These are phyloP conservation scores for Sebastiscus tertius DNA, from an alignment of 2,797 vertebrate genomes.

Conservation along the genomic window DNA sequence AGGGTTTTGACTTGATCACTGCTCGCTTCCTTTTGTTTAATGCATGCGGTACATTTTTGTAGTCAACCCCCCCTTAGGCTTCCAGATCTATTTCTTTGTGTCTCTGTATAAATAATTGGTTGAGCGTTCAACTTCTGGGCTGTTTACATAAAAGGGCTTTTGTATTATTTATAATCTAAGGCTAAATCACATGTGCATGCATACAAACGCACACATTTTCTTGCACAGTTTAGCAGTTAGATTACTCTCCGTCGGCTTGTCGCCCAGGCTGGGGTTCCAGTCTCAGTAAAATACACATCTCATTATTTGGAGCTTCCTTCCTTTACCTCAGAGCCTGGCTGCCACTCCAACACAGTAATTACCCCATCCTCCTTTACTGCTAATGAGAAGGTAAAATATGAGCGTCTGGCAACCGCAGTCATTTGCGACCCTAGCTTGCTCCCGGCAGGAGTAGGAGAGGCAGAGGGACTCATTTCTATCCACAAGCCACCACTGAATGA, in stretches of 20 bases:
- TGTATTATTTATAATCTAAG: slow-evolving; percentile 48
- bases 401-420: slow-evolving; percentile 70
- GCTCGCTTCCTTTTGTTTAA: slow-evolving; percentile 5
- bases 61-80: neutral
- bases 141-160: slow-evolving; percentile 39
- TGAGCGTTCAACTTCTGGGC: slow-evolving; percentile 15
- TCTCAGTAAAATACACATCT: slow-evolving; percentile 54
- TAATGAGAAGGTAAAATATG: slow-evolving; percentile 85
- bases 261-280: slow-evolving; percentile 19
- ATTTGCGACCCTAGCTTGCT: slow-evolving; percentile 67
- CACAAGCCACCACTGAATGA: slow-evolving; percentile 53
- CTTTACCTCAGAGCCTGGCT: slow-evolving; percentile 59
- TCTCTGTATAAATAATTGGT: slow-evolving; percentile 34
- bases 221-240: slow-evolving; percentile 20
- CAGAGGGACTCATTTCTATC: slow-evolving; percentile 52
- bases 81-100: neutral
- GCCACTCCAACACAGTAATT: slow-evolving; percentile 79
- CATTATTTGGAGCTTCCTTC: slow-evolving; percentile 56
- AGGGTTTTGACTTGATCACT: slow-evolving; percentile 9
- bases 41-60: neutral
- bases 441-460: slow-evolving; percentile 41
- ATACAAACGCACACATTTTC: slow-evolving; percentile 7
- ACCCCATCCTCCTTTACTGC: slow-evolving; percentile 78
- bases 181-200: slow-evolving; percentile 7
- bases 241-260: slow-evolving; percentile 30